Base-by-base conservation (phyloP, 2,888 invertebrate genomes). In the Eurytoma adleriae region DNA sequence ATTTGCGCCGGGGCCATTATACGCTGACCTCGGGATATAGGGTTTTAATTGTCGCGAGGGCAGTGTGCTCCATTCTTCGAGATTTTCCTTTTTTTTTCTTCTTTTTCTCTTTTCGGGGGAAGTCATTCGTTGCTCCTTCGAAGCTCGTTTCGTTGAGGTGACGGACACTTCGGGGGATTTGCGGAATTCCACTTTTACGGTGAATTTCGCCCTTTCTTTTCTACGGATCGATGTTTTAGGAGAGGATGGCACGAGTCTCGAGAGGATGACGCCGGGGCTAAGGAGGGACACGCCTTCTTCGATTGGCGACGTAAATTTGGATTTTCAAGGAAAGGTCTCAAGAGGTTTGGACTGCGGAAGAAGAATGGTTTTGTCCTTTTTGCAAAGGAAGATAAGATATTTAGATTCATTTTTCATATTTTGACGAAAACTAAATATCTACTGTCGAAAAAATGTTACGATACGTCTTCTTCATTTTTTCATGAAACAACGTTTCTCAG, bases 161-260 rank as follows among this genome's bases (percentile, higher is more conserved):
- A 76, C 59, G 30, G 68, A 62, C 80, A 80, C 80, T 72, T 72
- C 20, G 24, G 27, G 40, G 76, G 76, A 72, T 80, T 76, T 80
- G 72, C 80, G 72, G 72, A 80, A 80, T 80, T 68, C 72, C 61
- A 80, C 62, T 72, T 80, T 80, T 80, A 80, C 80, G 71, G 48
- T 72, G 72, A 76, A 80, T 80, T 30, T 71, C 48, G 27, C 59
- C 66, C 59, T 27, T 52, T 72, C 52, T 50, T 16, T 14, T 68
- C 52, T 24, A 27, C 12, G 18, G 24, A 16, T 18, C 10, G n/a
- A 12, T 30, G 50, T 40, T 24, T 24, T 18, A 2, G 50, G n/a
- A 14, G 56, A 16, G 68, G 70, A 72, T 78, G 24, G 40, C 64
- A 13, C 50, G 67, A 14, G 72, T 40, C 40, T 52, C 78, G 59